Base-by-base conservation (phyloP, 2,797 vertebrate genomes). In the Margarornis squamiger region DNA sequence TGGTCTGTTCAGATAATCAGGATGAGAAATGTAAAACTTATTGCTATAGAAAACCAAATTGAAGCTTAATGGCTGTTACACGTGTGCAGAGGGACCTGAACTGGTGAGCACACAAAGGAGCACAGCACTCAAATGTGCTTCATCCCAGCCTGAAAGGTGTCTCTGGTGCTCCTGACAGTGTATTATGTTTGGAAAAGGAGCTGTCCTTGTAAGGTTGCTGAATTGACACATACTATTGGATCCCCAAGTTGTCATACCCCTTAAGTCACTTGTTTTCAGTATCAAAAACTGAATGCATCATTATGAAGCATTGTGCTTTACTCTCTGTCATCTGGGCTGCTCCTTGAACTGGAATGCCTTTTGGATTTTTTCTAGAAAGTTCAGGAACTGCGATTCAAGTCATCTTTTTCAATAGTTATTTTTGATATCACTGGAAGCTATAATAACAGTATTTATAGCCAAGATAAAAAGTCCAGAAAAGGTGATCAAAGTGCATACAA, bases 81-180 rank as follows among this genome's bases (percentile, higher is more conserved):
- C 1, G 4, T 1, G 0, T 2, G 1, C 4, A 55, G 24, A 52
- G 38, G 34, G 24, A 49, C 6, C 3, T 46, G 39, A 57, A 26
- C 3, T 1, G 0, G 19, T 46, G 4, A 46, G 11, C 26, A 17
- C 16, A 22, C 34, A n/a, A 30, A 45, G 26, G 54, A 77, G 36
- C n/a, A 9, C n/a, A 19, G 32, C 2, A 6, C 9, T 78, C 34
- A 61, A 12, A 27, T 6, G 1, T 57, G 12, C 24, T 74, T 86
- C 17, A 32, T 52, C 14, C 4, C 62, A 66, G 13, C 32, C 43
- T 66, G 52, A 52, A 74, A 34, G 17, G 8, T 70, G 12, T 74
- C 7, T 55, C 26, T 72, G 12, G 16, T 86, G 41, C 52, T 49
- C 0, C 0, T 22, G 21, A 32, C 10, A 32, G 8, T 7, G 8